Evolutionary conservation across 2,113 vertebrate species (phyloP), one percentile per base, ranked within the genome.

Genomic region (Myotis davidii): DNA sequence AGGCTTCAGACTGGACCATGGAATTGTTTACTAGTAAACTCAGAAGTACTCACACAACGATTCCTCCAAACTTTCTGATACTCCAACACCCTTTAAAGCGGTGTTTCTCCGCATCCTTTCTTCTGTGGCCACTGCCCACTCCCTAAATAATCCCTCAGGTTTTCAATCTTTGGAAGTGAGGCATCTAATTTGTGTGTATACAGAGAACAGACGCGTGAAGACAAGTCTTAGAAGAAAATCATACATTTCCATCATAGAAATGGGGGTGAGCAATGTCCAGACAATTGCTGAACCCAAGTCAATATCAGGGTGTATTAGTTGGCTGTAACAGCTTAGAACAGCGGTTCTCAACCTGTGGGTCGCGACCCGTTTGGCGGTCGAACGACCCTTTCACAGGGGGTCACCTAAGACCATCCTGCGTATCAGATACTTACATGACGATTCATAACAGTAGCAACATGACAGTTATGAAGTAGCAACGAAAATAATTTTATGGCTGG

Each of bases 91-190:
- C 50, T 85, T 76, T 50, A 89, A 70, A 77, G 45, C 23, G 88
- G 18, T 11, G 9, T 70, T 81, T 81, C 89, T 76, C 77, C 85
- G 70, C 17, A 45, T 73, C 52, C 91, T 73, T 92, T 39, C 34
- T 29, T 97, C 88, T 74, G 16, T 56, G 65, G 50, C 34, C 77
- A 54, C 2, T 73, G 39, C 52, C 76, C 54, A 87, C 20, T 17
- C 74, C 64, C 65, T 94, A 88, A 94, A 92, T 29, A 87, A 91
- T 78, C 42, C 59, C 54, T 52, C 42, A 25, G 56, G 14, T 69
- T 94, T 92, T 86, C 83, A 79, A 14, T 82, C 45, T 91, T 77
- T 89, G 11, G 7, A 93, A 88, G 61, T 2, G 32, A 88, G 8
- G 32, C 34, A 89, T 92, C 59, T 27, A 42, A 42, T 65, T 14